Conservation (phyloP, 2,888 invertebrate genomes). For the Sipha maydis region DNA sequence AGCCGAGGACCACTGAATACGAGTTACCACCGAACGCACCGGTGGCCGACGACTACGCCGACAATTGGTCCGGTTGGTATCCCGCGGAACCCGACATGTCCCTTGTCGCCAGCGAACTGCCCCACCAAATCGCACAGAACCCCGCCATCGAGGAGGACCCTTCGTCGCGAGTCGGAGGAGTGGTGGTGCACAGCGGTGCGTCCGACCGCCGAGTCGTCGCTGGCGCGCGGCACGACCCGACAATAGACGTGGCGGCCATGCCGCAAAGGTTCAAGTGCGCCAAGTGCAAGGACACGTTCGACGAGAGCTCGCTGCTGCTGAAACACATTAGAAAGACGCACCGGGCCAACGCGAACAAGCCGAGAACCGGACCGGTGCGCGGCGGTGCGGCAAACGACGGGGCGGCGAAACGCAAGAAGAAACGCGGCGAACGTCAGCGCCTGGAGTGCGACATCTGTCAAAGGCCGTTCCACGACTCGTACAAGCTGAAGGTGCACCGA, state of each 20-base stretch:
- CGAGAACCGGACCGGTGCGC: background rate
- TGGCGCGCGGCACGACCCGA: too few species aligned
- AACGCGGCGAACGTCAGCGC: conserved; percentile 31
- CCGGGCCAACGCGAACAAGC: background rate
- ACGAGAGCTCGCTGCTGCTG: conserved; percentile 1
- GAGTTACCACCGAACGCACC: conserved; percentile 1
- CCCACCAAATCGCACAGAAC: too few species aligned
- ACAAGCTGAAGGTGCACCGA: conserved; percentile 71
- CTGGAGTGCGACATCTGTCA: conserved; percentile 41
- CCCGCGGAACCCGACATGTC: too few species aligned
- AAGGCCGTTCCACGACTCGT: conserved; percentile 42
- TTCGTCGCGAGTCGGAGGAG: too few species aligned
- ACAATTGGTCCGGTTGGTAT: conserved; percentile 20
- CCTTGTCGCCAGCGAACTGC: too few species aligned
- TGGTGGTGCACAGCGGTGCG: too few species aligned
- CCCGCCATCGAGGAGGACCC: too few species aligned
- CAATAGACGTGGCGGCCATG: too few species aligned
- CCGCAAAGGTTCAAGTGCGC: conserved; percentile 51
- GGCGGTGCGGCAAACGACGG: background rate
- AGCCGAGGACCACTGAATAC: background rate
- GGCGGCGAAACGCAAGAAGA: background rate
- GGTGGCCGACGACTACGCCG: conserved; percentile 7
- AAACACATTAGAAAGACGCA: conserved; percentile 47
- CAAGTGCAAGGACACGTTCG: conserved; percentile 47
- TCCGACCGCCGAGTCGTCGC: too few species aligned